Percentiles rank a stretch among this genome's conserved stretches.
Conservation (phyloP, 2,797 vertebrate genomes). For the Danio tinwini region DNA sequence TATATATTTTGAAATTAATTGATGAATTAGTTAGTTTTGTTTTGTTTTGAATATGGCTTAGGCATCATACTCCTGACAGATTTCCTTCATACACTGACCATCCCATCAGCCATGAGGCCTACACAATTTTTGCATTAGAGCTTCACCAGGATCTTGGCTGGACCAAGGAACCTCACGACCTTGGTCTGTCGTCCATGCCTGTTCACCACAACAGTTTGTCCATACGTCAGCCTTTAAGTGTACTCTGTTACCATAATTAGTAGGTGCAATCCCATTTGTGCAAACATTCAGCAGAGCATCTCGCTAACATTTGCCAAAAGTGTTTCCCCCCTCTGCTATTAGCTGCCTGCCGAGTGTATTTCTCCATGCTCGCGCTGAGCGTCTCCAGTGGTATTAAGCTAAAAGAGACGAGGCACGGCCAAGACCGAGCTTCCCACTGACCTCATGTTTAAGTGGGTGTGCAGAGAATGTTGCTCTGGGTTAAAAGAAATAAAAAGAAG, state of each 20-base stretch:
- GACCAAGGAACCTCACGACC: conserved; percentile 65
- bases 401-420: conserved; percentile 56
- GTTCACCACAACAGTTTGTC: conserved; percentile 73
- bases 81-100: neutral
- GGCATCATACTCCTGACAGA: conserved; percentile 2
- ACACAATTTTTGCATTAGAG: conserved; percentile 56
- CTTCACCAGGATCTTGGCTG: conserved; percentile 60
- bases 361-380: conserved; percentile 54
- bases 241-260: conserved; percentile 76
- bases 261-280: conserved; percentile 67
- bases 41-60: neutral
- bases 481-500: conserved; percentile 48
- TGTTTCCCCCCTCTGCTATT: conserved; percentile 45
- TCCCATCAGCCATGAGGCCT: conserved; percentile 44
- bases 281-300: conserved; percentile 69
- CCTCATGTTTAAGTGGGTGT: conserved; percentile 72
- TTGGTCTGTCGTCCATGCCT: conserved; percentile 56
- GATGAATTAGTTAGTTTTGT: too few relatives aligned
- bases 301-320: conserved; percentile 58
- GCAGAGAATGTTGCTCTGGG: conserved; percentile 68
- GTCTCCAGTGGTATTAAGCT: conserved; percentile 66
- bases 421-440: conserved; percentile 65
- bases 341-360: conserved; percentile 60
- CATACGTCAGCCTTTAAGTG: conserved; percentile 73
- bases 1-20: too few relatives aligned